A percentile compares a stretch with the other conserved stretches of the same genome.
Evolutionary conservation across 2,797 vertebrate species (phyloP).

Genomic region (Miichthys miiuy): DNA sequence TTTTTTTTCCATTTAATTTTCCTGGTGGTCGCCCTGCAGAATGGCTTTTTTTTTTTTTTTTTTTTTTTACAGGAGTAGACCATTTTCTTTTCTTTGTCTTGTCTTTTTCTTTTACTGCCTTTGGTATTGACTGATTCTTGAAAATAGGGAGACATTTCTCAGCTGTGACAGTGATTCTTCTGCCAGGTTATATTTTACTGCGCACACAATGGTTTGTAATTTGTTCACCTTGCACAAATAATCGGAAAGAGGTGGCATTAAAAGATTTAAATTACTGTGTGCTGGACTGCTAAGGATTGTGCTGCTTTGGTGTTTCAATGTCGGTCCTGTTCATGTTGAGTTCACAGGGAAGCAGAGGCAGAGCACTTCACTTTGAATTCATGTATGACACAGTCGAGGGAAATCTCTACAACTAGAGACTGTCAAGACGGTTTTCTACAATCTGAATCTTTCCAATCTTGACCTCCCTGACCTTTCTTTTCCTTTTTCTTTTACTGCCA

Average conservation of each 20-base stretch:
- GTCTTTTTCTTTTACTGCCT: constrained; percentile 6
- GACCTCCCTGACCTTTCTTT: constrained; percentile 28
- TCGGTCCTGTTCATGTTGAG: background rate
- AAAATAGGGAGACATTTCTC: constrained; percentile 16
- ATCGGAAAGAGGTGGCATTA: background rate
- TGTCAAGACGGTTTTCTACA: constrained; percentile 10
- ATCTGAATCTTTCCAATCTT: background rate
- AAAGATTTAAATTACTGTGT: background rate
- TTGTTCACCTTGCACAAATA: constrained; percentile 12
- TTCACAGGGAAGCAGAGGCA: constrained; percentile 24
- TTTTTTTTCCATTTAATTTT: constrained; percentile 12
- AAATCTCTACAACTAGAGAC: constrained; percentile 8
- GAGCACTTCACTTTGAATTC: constrained; percentile 33
- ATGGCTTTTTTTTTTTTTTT: background rate
- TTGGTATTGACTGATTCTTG: constrained; percentile 11
- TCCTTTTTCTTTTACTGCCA: constrained; percentile 6
- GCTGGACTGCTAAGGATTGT: background rate
- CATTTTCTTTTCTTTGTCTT: constrained; percentile 11
- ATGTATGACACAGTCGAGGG: constrained; percentile 3
- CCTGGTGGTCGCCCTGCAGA: constrained; percentile 19
- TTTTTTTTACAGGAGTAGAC: background rate
- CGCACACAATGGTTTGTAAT: constrained; percentile 1
- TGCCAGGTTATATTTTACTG: background rate
- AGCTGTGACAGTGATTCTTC: background rate
- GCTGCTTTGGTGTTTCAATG: constrained; percentile 19